These are phyloP conservation scores for Prolemur simus DNA, from an alignment of 2,113 vertebrate species.

Conservation along the genomic window DNA sequence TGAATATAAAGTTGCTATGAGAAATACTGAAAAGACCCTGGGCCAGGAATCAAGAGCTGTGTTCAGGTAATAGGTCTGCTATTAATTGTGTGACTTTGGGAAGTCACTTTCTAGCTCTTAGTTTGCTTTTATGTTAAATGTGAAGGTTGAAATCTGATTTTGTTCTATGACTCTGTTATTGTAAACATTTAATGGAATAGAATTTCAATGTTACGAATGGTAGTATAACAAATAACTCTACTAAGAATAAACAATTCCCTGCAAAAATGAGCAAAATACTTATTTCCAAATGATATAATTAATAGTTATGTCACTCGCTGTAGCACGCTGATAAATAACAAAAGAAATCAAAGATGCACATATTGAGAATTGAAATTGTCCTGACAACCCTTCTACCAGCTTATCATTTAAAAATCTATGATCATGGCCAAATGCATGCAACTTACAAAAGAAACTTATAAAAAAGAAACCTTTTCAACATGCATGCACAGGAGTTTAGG, in stretches of 20 bases:
- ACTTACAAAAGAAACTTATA: background rate
- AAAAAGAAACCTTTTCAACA: background rate
- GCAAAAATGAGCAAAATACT: background rate
- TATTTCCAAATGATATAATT: background rate
- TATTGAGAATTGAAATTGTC: slow-evolving; percentile 37
- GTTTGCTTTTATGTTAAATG: background rate
- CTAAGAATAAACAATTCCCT: background rate
- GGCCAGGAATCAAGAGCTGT: background rate
- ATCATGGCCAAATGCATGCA: background rate
- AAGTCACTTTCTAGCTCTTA: background rate
- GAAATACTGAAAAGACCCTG: background rate
- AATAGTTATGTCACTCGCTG: background rate
- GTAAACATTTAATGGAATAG: background rate
- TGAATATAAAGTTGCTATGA: background rate
- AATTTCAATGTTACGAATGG: background rate
- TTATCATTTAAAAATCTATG: slow-evolving; percentile 29
- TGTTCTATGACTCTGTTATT: background rate
- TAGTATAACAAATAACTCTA: background rate
- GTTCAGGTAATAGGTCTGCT: background rate
- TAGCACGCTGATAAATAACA: background rate
- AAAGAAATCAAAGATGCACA: background rate
- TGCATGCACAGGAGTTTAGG: rapidly evolving
- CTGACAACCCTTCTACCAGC: background rate
- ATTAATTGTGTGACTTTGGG: background rate
- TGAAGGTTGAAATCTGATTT: background rate